These are phyloP conservation scores for Propithecus perrieri DNA, from an alignment of 2,797 vertebrate genomes.

Conservation along the genomic window DNA sequence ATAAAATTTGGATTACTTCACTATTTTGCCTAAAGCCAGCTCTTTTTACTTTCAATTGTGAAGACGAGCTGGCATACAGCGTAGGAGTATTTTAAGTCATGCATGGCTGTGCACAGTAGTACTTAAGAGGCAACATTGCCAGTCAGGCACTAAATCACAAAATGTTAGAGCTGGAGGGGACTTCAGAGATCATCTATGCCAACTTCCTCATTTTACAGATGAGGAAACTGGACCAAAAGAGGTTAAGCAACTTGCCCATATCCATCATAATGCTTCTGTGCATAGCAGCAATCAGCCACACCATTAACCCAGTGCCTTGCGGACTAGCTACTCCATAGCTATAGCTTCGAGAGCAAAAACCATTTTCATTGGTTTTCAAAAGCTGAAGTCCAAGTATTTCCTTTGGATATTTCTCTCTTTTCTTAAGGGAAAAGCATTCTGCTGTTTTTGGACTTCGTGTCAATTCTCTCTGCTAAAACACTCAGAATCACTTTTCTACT, in stretches of 20 bases:
- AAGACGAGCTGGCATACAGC: neutral
- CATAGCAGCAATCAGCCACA: conserved; percentile 21
- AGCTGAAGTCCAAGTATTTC: neutral
- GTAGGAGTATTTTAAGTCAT: neutral
- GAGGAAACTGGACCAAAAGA: conserved; percentile 65
- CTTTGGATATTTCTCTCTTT: neutral
- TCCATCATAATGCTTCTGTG: conserved; percentile 5
- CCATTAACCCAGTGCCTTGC: neutral
- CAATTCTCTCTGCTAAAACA: neutral
- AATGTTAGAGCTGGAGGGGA: neutral
- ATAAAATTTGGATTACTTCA: neutral
- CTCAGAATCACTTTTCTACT: neutral
- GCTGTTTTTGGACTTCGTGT: neutral
- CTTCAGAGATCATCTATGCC: conserved; percentile 43
- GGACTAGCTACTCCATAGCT: neutral
- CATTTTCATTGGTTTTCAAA: neutral
- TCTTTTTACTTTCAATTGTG: neutral
- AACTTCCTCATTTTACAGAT: conserved; percentile 65
- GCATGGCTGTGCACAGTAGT: neutral
- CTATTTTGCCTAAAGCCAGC: neutral
- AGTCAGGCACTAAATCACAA: conserved; percentile 48
- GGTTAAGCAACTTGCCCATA: conserved; percentile 36
- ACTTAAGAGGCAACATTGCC: neutral
- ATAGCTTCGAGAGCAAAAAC: neutral
- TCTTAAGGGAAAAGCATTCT: neutral